These are phyloP conservation scores for Rhabdophis nuchalis DNA, from an alignment of 2,797 vertebrate species.

Conservation along the genomic window DNA sequence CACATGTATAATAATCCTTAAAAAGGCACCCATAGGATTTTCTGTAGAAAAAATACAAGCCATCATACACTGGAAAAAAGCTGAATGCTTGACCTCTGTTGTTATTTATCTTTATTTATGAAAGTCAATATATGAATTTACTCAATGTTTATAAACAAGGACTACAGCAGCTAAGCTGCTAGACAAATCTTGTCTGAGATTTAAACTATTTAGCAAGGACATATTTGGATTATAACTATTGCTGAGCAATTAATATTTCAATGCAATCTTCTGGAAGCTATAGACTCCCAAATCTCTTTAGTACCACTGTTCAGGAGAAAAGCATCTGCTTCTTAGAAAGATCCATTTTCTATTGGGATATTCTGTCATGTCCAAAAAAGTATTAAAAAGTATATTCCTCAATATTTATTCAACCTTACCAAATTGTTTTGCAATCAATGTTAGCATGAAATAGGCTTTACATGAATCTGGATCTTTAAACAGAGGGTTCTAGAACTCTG, in stretches of 20 bases:
- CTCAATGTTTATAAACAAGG: background rate
- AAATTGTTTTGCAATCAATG: background rate
- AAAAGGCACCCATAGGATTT: background rate
- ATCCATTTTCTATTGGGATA: background rate
- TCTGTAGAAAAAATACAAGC: background rate
- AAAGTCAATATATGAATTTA: background rate
- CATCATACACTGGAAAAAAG: background rate
- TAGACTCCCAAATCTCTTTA: background rate
- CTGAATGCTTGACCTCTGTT: background rate
- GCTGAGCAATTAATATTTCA: background rate
- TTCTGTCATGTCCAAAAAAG: background rate
- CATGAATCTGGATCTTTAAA: background rate
- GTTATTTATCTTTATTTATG: background rate
- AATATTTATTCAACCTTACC: background rate
- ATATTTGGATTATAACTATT: background rate
- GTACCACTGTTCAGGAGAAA: background rate
- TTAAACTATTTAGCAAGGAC: background rate
- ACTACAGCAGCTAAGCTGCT: background rate
- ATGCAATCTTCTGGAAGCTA: background rate
- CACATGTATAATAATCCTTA: background rate
- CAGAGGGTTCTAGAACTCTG: background rate
- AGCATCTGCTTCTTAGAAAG: background rate
- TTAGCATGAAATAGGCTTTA: background rate
- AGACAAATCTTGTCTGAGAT: background rate
- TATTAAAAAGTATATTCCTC: background rate